Evolutionary conservation across 2,797 vertebrate species (phyloP), one percentile per base, ranked within the genome.

Genomic region (Poecilia picta): DNA sequence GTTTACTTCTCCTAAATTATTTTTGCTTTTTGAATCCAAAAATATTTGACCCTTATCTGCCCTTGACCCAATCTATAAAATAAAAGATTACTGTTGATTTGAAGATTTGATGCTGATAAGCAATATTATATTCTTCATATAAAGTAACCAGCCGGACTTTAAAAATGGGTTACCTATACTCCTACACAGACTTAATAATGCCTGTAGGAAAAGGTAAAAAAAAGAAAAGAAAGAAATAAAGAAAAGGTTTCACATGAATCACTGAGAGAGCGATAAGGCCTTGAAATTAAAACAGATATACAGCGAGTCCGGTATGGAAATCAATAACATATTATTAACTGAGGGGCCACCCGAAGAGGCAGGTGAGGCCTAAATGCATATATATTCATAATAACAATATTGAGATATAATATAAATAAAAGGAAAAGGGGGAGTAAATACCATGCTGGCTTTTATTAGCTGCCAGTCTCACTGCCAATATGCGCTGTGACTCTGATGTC

Each of bases 361-460:
- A 93, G 93, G 93, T 93, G 94, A 95, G 89, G 91, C 89, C 89
- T 94, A 95, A 95, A 95, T 94, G 94, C 91, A 94, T 94, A 93
- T 93, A 95, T 95, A 94, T 95, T 95, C 93, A 95, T 95, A 95
- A 95, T 95, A 96, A 95, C 93, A 95, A 94, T 95, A 96, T 93
- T 93, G 93, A 94, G 92, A 94, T 94, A 94, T 93, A 95, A 94
- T 93, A 92, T 94, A 94, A 94, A 94, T 92, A 93, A 93, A 90
- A 91, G 90, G 89, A 84, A 87, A 90, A 88, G 89, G 89, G 43
- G 87, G 87, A 94, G 93, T 93, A 94, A 94, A 95, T 94, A 94
- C 91, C 90, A 93, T 89, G 93, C 91, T 79, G 92, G 83, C 78
- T 95, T 95, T 95, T 96, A 96, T 96, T 96, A 96, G 93, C 95